Conservation (phyloP, 2,797 vertebrate genomes). For the Buphagus erythrorhynchus region DNA sequence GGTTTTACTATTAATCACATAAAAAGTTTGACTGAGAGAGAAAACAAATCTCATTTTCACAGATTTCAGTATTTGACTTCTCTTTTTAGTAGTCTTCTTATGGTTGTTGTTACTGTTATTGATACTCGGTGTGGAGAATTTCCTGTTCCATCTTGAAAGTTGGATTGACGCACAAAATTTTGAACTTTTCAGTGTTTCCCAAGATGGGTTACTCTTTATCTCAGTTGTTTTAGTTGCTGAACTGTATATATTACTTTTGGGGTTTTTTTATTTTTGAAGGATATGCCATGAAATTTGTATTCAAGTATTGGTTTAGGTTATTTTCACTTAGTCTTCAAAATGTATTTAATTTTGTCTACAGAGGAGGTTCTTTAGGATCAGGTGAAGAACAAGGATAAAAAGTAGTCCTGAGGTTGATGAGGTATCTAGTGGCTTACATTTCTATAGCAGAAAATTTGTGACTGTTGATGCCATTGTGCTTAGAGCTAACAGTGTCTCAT, state of each 20-base stretch:
- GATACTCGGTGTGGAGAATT: conserved; percentile 7
- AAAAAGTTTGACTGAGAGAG: not conserved
- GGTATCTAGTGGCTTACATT: conserved; percentile 29
- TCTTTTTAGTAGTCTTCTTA: not conserved
- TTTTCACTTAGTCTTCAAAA: conserved; percentile 32
- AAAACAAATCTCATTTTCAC: conserved; percentile 19
- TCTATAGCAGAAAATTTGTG: conserved; percentile 62
- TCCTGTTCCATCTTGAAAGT: conserved; percentile 15
- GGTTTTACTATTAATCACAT: not conserved
- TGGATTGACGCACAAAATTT: conserved; percentile 23
- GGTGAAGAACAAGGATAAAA: conserved; percentile 8
- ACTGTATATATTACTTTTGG: not conserved
- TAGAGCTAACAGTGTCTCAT: conserved; percentile 43
- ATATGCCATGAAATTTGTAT: not conserved
- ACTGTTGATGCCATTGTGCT: conserved; percentile 67
- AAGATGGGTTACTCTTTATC: not conserved
- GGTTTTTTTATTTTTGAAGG: not conserved
- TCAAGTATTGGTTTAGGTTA: conserved; percentile 16
- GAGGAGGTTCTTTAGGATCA: conserved; percentile 13
- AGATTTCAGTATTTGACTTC: conserved; percentile 3
- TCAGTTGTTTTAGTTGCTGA: not conserved
- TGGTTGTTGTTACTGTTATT: not conserved
- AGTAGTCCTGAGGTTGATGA: conserved; percentile 43
- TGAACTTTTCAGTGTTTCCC: conserved; percentile 42
- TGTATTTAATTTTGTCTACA: not conserved